Conservation (phyloP, 2,797 vertebrate species). For the Peromyscus aztecus region DNA sequence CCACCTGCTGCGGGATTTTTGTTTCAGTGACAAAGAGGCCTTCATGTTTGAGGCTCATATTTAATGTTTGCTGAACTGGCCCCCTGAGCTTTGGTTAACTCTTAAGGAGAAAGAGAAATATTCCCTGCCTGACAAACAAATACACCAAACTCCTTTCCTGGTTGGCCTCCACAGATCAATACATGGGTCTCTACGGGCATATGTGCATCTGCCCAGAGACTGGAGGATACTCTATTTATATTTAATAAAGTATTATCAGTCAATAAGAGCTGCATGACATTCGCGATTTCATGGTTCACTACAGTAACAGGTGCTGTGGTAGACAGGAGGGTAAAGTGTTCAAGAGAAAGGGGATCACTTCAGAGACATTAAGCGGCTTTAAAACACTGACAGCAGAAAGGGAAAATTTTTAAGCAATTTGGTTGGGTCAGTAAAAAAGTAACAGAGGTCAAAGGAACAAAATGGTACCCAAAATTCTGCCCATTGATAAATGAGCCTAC, state of each 20-base stretch:
- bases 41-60: slow-evolving; percentile 74
- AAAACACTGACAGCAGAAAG: slow-evolving; percentile 81
- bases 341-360: slow-evolving; percentile 63
- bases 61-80: slow-evolving; percentile 74
- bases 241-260: slow-evolving; percentile 72
- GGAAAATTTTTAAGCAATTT: slow-evolving; percentile 86
- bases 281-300: slow-evolving; percentile 74
- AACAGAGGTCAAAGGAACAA: slow-evolving; percentile 91
- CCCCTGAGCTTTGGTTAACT: slow-evolving; percentile 74
- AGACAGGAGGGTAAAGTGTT: slow-evolving; percentile 71
- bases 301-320: slow-evolving; percentile 75
- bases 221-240: slow-evolving; percentile 42
- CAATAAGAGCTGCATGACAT: slow-evolving; percentile 63
- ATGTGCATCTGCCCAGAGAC: background rate
- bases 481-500: slow-evolving; percentile 86
- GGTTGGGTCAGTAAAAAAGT: slow-evolving; percentile 84
- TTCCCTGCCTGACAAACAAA: slow-evolving; percentile 55
- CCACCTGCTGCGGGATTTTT: slow-evolving; percentile 82
- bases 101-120: slow-evolving; percentile 65
- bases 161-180: background rate
- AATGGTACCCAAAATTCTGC: slow-evolving; percentile 83
- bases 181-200: background rate
- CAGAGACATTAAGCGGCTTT: slow-evolving; percentile 81
- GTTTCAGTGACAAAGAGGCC: slow-evolving; percentile 80
- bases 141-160: slow-evolving; percentile 3